These are phyloP conservation scores for Hermaeophaga mercurialis DNA, from an alignment of 2,888 invertebrate species.

Conservation along the genomic window DNA sequence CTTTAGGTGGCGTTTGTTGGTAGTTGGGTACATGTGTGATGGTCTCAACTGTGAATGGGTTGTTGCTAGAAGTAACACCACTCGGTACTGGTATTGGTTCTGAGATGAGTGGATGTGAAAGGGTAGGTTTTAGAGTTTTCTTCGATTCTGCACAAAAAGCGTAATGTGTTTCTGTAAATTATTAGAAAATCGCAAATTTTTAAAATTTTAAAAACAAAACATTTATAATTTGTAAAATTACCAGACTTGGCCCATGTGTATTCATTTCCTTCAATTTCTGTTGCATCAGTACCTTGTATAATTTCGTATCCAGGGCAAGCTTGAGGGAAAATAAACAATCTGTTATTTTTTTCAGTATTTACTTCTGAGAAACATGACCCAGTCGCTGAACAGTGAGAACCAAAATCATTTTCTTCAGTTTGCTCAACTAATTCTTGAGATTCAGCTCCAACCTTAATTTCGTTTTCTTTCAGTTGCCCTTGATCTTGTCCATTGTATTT, in stretches of 20 bases:
- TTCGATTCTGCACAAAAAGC: slow-evolving; percentile 6
- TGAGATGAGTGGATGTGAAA: background rate
- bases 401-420: slow-evolving; percentile 21
- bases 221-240: slow-evolving; percentile 1
- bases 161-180: slow-evolving; percentile 6
- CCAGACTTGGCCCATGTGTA: slow-evolving; percentile 25
- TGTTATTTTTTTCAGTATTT: slow-evolving; percentile 27
- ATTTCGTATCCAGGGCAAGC: slow-evolving; percentile 53
- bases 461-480: too few species aligned
- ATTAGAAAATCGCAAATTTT: too few species aligned
- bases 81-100: background rate
- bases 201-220: too few species aligned
- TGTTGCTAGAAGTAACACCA: background rate
- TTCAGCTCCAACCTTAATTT: background rate
- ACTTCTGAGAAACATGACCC: slow-evolving; percentile 45
- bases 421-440: background rate
- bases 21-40: slow-evolving; percentile 40
- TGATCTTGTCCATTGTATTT: slow-evolving; percentile 13
- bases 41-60: slow-evolving; percentile 2
- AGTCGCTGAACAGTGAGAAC: slow-evolving; percentile 45
- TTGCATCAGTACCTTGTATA: slow-evolving; percentile 25
- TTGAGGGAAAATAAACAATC: slow-evolving; percentile 54
- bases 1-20: slow-evolving; percentile 41
- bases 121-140: background rate
- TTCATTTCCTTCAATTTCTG: background rate